phyloP scores from a whole-genome alignment of 2,888 invertebrate species.

The Belgica antarctica region DNA sequence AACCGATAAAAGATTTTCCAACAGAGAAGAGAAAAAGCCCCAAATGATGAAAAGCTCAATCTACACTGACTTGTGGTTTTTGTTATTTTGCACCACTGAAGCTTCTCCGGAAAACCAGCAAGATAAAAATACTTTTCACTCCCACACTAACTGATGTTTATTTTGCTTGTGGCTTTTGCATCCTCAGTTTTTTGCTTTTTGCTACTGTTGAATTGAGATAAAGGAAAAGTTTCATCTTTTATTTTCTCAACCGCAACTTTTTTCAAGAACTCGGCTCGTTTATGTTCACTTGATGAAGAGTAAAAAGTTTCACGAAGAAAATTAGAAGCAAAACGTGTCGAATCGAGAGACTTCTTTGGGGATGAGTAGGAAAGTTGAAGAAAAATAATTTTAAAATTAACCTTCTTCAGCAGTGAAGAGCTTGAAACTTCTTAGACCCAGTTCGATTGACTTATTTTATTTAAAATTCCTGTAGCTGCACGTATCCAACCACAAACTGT shows the following conservation, averaged over 20 bases:
- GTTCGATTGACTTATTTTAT: no score
- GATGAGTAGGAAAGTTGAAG: neutral
- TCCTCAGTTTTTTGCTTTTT: constrained; percentile 14
- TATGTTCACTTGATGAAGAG: no score
- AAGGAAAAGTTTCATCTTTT: neutral
- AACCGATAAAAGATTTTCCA: neutral
- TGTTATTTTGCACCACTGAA: neutral
- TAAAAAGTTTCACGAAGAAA: no score
- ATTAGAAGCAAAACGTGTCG: neutral
- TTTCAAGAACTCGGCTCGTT: no score
- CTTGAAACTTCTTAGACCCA: no score
- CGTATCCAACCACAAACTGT: no score
- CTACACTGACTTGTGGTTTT: constrained; percentile 40
- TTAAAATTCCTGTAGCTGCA: no score
- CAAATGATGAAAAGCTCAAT: constrained; percentile 37
- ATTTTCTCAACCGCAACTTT: neutral
- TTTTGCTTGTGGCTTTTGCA: constrained; percentile 32
- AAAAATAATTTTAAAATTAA: no score
- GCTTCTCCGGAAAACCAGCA: neutral
- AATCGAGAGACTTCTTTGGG: neutral
- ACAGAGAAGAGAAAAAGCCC: neutral
- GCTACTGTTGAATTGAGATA: neutral
- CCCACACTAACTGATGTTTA: constrained; percentile 11
- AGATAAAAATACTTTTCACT: constrained; percentile 24
- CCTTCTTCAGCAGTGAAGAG: no score